phyloP scores from a whole-genome alignment of 1,140 invertebrate genomes.

The Armadillidium nasatum region DNA sequence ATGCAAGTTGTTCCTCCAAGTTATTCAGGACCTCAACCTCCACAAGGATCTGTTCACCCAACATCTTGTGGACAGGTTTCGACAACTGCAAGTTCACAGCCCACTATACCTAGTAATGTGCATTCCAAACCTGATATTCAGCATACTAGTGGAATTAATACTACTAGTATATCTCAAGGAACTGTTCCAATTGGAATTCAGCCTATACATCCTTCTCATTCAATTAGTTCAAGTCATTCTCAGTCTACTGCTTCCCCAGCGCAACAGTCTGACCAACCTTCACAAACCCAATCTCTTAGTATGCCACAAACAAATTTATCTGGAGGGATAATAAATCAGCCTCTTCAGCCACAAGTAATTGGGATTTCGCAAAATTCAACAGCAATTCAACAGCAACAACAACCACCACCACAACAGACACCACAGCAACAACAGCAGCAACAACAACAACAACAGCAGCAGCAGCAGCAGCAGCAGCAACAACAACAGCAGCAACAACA shows the following conservation, averaged over 20 bases:
- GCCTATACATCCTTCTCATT: not conserved
- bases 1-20: not conserved
- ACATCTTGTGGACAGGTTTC: not conserved
- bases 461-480: conserved; percentile 46
- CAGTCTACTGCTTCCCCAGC: not conserved
- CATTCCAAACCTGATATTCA: conserved; percentile 1
- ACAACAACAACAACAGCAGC: conserved; percentile 53
- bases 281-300: not conserved
- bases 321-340: not conserved
- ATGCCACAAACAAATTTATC: not conserved
- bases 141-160: not conserved
- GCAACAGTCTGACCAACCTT: not conserved
- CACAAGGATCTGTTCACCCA: not conserved
- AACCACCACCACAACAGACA: not conserved
- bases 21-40: not conserved
- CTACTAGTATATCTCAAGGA: not conserved
- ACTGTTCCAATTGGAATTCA: not conserved
- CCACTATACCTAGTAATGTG: not conserved
- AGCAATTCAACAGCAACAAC: not conserved
- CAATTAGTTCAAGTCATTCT: not conserved
- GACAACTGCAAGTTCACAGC: not conserved
- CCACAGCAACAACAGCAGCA: conserved; percentile 48
- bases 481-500: no score
- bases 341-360: not conserved
- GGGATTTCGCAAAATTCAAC: conserved; percentile 1